Conservation (phyloP, 2,888 invertebrate species). For the Sepioteuthis lessoniana region DNA sequence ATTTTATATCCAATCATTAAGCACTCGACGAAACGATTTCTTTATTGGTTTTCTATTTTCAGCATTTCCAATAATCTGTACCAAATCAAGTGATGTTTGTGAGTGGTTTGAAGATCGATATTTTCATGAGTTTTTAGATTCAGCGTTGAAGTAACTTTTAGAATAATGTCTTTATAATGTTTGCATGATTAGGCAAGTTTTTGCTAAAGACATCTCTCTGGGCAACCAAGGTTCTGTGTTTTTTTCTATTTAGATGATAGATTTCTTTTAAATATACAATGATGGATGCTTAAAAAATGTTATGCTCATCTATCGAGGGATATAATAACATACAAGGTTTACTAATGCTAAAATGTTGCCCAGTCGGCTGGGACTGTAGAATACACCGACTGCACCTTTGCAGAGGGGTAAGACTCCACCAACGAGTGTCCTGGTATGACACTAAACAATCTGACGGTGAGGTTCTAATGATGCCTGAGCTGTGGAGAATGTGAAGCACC, state of each 20-base stretch:
- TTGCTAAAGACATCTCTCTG: neutral
- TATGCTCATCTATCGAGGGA: neutral
- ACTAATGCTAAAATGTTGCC: too few relatives aligned
- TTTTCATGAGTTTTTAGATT: neutral
- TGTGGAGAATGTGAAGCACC: too few relatives aligned
- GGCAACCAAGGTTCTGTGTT: neutral
- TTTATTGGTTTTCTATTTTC: neutral
- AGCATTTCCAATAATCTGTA: neutral
- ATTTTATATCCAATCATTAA: neutral
- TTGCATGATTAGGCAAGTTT: neutral
- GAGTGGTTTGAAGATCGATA: neutral
- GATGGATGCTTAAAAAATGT: too few relatives aligned
- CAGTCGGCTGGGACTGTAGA: too few relatives aligned
- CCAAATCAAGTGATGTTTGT: neutral
- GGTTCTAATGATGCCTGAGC: too few relatives aligned
- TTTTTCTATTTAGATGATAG: too few relatives aligned
- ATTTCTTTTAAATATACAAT: too few relatives aligned
- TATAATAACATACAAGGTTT: neutral
- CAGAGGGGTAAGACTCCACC: too few relatives aligned
- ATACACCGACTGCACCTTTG: too few relatives aligned
- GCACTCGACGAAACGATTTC: neutral
- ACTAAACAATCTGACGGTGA: too few relatives aligned
- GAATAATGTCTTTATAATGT: neutral
- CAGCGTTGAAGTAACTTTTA: neutral
- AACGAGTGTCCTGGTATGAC: too few relatives aligned